Percentiles rank a stretch among this genome's conserved stretches.
Conservation (phyloP, 1,140 invertebrate genomes). For the Platyscapa corneri region DNA sequence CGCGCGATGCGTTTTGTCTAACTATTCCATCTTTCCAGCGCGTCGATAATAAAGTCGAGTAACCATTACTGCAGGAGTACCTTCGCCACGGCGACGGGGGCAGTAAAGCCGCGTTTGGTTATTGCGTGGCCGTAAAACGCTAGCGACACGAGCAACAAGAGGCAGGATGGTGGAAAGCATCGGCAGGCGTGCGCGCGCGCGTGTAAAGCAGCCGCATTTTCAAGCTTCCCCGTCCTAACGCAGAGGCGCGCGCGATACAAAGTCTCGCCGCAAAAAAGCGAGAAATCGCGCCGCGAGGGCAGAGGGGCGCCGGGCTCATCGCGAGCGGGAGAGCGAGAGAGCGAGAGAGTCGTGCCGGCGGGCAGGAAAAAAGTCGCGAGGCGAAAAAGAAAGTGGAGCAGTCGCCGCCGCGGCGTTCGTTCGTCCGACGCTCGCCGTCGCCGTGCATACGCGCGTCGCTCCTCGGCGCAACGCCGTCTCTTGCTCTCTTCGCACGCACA, state of each 20-base stretch:
- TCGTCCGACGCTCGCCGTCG: background rate
- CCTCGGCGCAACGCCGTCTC: too few species aligned
- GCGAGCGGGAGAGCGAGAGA: background rate
- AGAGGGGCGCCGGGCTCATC: too few species aligned
- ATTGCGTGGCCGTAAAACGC: background rate
- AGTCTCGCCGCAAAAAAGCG: background rate
- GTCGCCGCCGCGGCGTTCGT: background rate
- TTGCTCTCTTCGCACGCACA: too few species aligned
- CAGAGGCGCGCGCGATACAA: background rate
- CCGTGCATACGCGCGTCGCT: background rate
- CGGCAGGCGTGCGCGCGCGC: too few species aligned
- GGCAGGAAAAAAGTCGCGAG: background rate
- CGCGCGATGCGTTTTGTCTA: too few species aligned
- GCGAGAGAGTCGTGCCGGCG: background rate
- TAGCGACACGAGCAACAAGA: background rate
- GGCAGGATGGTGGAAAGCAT: background rate
- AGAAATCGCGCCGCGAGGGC: background rate
- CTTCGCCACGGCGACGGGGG: background rate
- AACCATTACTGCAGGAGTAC: background rate
- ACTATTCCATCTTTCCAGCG: background rate
- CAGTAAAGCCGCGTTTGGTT: background rate
- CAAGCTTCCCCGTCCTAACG: background rate
- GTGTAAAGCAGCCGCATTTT: too few species aligned
- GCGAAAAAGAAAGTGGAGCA: slow-evolving; percentile 27
- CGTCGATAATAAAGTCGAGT: background rate